Evolutionary conservation across 1,140 invertebrate genomes (phyloP).

Genomic region (Bombus waltoni): DNA sequence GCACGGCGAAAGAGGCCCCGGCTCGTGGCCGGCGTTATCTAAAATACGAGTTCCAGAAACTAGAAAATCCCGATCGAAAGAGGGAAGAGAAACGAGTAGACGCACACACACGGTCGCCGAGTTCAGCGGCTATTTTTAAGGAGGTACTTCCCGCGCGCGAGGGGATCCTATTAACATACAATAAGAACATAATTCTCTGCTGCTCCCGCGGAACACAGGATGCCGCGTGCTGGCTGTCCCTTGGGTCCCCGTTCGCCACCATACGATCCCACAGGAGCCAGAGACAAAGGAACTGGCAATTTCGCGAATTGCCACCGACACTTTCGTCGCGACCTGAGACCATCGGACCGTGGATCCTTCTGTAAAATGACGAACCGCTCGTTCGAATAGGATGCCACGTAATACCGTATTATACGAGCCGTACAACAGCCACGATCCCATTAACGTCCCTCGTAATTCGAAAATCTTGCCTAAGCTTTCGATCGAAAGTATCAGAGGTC

Average conservation of each 20-base stretch:
- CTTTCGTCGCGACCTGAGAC: background rate
- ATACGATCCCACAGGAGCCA: slow-evolving; percentile 3
- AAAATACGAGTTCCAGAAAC: slow-evolving; percentile 65
- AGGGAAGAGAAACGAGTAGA: slow-evolving; percentile 18
- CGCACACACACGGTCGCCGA: background rate
- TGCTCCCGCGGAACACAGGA: slow-evolving; percentile 54
- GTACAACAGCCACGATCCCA: background rate
- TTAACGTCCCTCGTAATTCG: background rate
- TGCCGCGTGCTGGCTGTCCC: slow-evolving; percentile 48
- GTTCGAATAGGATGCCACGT: background rate
- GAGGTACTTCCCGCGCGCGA: slow-evolving; percentile 38
- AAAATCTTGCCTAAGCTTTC: background rate
- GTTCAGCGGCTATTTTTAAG: slow-evolving; percentile 65
- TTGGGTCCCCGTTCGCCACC: slow-evolving; percentile 17
- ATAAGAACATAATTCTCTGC: slow-evolving; percentile 71
- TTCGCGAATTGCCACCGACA: slow-evolving; percentile 49
- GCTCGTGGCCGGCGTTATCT: slow-evolving; percentile 48
- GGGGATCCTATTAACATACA: slow-evolving; percentile 69
- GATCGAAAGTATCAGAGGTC: background rate
- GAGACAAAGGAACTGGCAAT: slow-evolving; percentile 59
- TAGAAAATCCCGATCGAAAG: slow-evolving; percentile 63
- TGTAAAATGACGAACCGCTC: background rate
- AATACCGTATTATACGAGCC: too few relatives aligned
- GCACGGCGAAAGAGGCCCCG: slow-evolving; percentile 36
- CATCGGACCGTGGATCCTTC: slow-evolving; percentile 22